Percentiles rank a stretch among this genome's conserved stretches.
These are phyloP conservation scores for Branchipolynoe longqiensis DNA, from an alignment of 2,888 invertebrate species.

Conservation along the genomic window DNA sequence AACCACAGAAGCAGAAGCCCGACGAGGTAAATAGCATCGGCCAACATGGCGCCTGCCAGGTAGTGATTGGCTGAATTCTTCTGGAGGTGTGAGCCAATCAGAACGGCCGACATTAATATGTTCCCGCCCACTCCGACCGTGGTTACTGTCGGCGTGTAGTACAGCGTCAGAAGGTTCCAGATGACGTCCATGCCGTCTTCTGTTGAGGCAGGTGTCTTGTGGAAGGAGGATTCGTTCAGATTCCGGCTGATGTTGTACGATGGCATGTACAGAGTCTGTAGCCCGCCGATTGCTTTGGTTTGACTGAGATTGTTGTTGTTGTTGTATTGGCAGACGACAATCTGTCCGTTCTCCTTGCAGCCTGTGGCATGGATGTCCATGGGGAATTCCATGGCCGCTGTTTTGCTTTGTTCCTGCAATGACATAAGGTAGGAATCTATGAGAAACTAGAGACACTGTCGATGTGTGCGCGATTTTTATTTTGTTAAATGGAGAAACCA, in stretches of 20 bases:
- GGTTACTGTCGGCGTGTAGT: conserved; percentile 20
- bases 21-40: background rate
- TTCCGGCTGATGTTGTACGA: conserved; percentile 2
- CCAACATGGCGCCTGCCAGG: conserved; percentile 16
- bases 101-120: background rate
- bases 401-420: too few relatives aligned
- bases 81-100: background rate
- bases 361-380: too few relatives aligned
- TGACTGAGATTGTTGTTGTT: background rate
- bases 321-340: conserved; percentile 12
- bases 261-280: background rate
- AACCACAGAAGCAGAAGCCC: conserved; percentile 38
- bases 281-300: background rate
- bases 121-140: conserved; percentile 7
- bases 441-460: too few relatives aligned
- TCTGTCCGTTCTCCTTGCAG: background rate
- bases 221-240: background rate
- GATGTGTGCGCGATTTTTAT: too few relatives aligned
- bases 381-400: too few relatives aligned
- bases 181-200: background rate
- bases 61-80: conserved; percentile 4
- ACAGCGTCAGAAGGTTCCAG: background rate
- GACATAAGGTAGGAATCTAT: too few relatives aligned
- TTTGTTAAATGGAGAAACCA: too few relatives aligned
- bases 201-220: background rate